Percentiles rank a stretch among this genome's conserved stretches.
Evolutionary conservation across 2,797 vertebrate species (phyloP).

Genomic region (Ciconia nigra): DNA sequence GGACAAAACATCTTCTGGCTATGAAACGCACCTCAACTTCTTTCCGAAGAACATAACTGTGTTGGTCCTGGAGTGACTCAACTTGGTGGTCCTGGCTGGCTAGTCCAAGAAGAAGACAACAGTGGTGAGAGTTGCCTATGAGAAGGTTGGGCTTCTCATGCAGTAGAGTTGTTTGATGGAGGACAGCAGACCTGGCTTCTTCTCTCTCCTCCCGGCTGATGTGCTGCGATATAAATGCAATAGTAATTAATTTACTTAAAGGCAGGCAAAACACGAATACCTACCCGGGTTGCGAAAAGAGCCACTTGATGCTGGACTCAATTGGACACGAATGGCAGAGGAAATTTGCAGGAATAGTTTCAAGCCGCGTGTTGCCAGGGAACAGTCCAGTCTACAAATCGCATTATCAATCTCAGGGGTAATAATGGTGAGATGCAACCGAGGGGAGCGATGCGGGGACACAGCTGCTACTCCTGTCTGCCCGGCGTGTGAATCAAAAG

Average conservation of each 20-base stretch:
- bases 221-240: neutral
- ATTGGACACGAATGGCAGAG: constrained; percentile 46
- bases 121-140: neutral
- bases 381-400: constrained; percentile 45
- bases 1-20: neutral
- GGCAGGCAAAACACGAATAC: constrained; percentile 24
- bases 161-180: neutral
- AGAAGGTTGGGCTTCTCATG: fast-evolving
- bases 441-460: constrained; percentile 29
- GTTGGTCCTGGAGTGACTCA: neutral
- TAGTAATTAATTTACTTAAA: constrained; percentile 17
- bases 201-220: neutral
- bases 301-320: constrained; percentile 54
- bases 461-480: neutral
- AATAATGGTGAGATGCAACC: neutral
- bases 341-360: constrained; percentile 57
- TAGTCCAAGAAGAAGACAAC: neutral
- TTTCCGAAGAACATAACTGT: fast-evolving
- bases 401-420: constrained; percentile 52
- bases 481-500: neutral
- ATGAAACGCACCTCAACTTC: neutral
- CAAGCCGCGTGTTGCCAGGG: constrained; percentile 66
- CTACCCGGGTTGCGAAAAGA: constrained; percentile 8
- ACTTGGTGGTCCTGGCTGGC: neutral
- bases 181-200: neutral